Evolutionary conservation across 2,888 invertebrate genomes (phyloP).

Genomic region (Torymus auratus): DNA sequence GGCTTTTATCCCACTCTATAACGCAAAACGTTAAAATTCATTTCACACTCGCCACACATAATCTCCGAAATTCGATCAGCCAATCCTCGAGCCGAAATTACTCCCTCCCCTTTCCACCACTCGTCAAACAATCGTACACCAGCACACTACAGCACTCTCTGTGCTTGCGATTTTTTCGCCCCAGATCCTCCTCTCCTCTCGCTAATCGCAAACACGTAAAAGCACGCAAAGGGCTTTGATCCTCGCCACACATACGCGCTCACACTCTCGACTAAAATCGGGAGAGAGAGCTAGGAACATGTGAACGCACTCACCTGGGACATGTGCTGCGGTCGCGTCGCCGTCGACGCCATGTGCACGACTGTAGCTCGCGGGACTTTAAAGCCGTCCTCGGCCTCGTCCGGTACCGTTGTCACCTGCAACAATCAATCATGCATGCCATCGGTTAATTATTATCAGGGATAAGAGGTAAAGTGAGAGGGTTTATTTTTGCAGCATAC

Average conservation of each 20-base stretch:
- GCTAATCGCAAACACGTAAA: constrained; percentile 8
- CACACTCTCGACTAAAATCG: not conserved
- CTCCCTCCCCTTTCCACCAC: not conserved
- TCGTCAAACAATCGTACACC: constrained; percentile 1
- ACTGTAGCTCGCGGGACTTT: constrained; percentile 74
- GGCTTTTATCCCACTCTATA: no score
- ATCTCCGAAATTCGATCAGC: not conserved
- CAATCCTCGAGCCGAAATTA: no score
- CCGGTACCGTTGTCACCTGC: constrained; percentile 75
- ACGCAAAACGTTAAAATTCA: no score
- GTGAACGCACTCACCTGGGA: constrained; percentile 69
- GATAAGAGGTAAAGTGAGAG: no score
- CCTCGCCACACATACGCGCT: no score
- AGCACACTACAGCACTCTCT: no score
- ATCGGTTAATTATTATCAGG: constrained; percentile 18
- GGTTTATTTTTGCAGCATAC: no score
- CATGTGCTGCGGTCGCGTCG: constrained; percentile 74
- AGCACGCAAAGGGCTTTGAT: constrained; percentile 14
- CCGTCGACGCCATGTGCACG: constrained; percentile 75
- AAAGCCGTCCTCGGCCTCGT: constrained; percentile 73
- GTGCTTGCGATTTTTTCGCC: no score
- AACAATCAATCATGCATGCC: constrained; percentile 59
- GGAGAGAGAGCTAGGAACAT: not conserved
- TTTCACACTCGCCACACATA: no score
- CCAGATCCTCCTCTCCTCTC: not conserved